Base-by-base conservation (phyloP, 53 echinoderm and acorn worm genomes). In the Hippasteria phrygiana region DNA sequence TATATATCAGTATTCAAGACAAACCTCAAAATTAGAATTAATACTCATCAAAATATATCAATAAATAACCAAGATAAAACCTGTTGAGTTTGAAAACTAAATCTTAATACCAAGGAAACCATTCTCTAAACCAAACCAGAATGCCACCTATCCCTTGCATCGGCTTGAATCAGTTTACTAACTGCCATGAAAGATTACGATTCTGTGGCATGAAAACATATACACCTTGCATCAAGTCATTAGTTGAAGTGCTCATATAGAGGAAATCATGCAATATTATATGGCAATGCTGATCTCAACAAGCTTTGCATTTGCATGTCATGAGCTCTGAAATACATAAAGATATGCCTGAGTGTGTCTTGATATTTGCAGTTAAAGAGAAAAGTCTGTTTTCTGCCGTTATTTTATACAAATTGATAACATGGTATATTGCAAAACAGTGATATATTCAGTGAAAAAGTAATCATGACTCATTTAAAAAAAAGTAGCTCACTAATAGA, bases 141-240 rank as follows among this genome's bases (percentile, higher is more conserved):
- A 24, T 59, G 26, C 59, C 26, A 51, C 20, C 12, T 24, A 59
- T 59, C 26, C 26, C 22, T 24, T 3, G n/a, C n/a, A 59, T 18
- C 26, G 2, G 7, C n/a, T 0, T 14, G 20, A 59, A 14, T 7
- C 22, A 59, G 26, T n/a, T n/a, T n/a, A 59, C 59, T 59, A 59
- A 59, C 59, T 59, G 59, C 59, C 20, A 7, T 14, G 1, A 59
- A 59, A 59, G 7, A 20, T n/a, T n/a, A n/a, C n/a, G n/a, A n/a
- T n/a, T n/a, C n/a, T n/a, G 59, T 24, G 59, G 59, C 59, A 59
- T 59, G 59, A 59, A 59, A 59, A 59, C 59, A 12, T 54, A 17
- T 20, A n/a, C n/a, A n/a, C n/a, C n/a, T n/a, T n/a, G n/a, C n/a
- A n/a, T n/a, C n/a, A n/a, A n/a, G n/a, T n/a, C n/a, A n/a, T n/a